Evolutionary conservation across 1,140 invertebrate genomes (phyloP).

Genomic region (Pteromalus puparum): DNA sequence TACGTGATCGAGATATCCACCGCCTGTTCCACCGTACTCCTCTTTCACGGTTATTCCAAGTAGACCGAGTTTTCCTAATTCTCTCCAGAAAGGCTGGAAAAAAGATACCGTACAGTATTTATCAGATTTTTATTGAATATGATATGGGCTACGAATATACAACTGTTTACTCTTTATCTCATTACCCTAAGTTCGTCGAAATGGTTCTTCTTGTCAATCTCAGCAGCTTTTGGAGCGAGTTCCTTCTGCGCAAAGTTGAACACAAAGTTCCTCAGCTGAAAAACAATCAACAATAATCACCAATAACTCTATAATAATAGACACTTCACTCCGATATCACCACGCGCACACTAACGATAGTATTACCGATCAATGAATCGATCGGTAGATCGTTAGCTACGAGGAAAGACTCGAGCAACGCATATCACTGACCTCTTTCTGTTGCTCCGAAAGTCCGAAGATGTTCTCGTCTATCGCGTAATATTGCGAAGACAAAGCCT

Average conservation of each 20-base stretch:
- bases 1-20: slow-evolving; percentile 93
- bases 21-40: slow-evolving; percentile 95
- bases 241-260: slow-evolving; percentile 98
- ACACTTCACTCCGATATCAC: too few relatives aligned
- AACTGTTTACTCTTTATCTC: not conserved
- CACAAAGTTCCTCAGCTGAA: slow-evolving; percentile 88
- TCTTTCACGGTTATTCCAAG: slow-evolving; percentile 92
- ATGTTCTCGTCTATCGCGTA: slow-evolving; percentile 92
- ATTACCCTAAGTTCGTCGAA: slow-evolving; percentile 84
- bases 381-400: too few relatives aligned
- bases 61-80: slow-evolving; percentile 92
- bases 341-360: too few relatives aligned
- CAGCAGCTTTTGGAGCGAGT: slow-evolving; percentile 91
- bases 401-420: not conserved
- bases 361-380: too few relatives aligned
- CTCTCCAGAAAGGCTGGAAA: slow-evolving; percentile 90
- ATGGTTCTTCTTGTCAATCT: slow-evolving; percentile 93
- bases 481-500: slow-evolving; percentile 68
- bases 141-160: too few relatives aligned
- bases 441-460: slow-evolving; percentile 89
- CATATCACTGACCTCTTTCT: slow-evolving; percentile 83
- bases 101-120: not conserved
- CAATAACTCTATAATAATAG: too few relatives aligned
- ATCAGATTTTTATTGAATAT: not conserved
- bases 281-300: not conserved